These are phyloP conservation scores for Betta splendens DNA, from an alignment of 2,797 vertebrate species.

Conservation along the genomic window DNA sequence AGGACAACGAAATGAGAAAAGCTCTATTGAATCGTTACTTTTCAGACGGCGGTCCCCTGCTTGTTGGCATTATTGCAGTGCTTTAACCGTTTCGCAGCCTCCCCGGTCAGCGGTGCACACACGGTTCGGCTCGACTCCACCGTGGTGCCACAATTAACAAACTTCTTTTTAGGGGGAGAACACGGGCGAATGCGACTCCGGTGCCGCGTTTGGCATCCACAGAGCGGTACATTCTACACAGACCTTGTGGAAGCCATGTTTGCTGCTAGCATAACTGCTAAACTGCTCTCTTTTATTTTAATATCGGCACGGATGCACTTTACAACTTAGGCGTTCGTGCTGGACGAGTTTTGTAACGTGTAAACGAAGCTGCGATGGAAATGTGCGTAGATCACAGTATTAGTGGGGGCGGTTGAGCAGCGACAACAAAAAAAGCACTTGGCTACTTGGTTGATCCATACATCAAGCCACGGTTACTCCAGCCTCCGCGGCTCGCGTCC, in stretches of 20 bases:
- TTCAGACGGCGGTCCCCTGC: constrained; percentile 74
- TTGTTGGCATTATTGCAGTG: constrained; percentile 77
- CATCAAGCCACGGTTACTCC: constrained; percentile 19
- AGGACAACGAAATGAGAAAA: constrained; percentile 67
- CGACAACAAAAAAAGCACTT: constrained; percentile 61
- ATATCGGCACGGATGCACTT: constrained; percentile 57
- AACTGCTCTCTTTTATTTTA: constrained; percentile 61
- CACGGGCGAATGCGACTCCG: constrained; percentile 40
- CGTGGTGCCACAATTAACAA: constrained; percentile 54
- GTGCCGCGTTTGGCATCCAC: constrained; percentile 64
- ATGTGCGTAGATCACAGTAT: no score
- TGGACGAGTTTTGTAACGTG: constrained; percentile 1
- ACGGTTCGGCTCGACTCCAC: constrained; percentile 45
- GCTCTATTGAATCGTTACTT: constrained; percentile 79
- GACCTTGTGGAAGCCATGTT: constrained; percentile 85
- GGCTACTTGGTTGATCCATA: constrained; percentile 60
- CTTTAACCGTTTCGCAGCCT: constrained; percentile 79
- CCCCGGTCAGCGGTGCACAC: constrained; percentile 60
- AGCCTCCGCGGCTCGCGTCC: constrained; percentile 1
- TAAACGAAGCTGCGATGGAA: no score
- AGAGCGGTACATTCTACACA: constrained; percentile 71
- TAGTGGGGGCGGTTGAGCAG: constrained; percentile 54
- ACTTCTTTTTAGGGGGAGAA: constrained; percentile 66
- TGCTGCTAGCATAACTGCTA: constrained; percentile 80
- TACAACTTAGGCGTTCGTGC: constrained; percentile 30